Percentiles rank a stretch among this genome's conserved stretches.
These are phyloP conservation scores for Pavo muticus DNA, from an alignment of 2,113 vertebrate species.

Conservation along the genomic window DNA sequence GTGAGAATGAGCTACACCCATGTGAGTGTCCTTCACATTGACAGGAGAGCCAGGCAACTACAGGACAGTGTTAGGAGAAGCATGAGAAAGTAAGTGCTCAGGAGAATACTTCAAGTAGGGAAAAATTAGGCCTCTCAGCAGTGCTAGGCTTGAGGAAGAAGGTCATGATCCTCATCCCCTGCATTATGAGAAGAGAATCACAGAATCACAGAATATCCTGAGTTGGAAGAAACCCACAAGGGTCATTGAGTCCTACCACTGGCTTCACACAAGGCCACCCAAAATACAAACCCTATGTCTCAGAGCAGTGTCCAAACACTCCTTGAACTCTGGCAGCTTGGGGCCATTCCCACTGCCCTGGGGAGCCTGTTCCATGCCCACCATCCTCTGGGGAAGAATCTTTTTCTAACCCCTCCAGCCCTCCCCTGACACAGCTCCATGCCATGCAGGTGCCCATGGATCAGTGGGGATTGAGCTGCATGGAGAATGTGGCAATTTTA, in stretches of 20 bases:
- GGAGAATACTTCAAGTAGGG: not conserved
- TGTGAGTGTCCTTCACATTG: not conserved
- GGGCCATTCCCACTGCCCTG: too few relatives aligned
- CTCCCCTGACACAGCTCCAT: too few relatives aligned
- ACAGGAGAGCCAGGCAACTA: not conserved
- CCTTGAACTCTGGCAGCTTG: too few relatives aligned
- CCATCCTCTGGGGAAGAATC: too few relatives aligned
- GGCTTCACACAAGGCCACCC: too few relatives aligned
- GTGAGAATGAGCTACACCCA: not conserved
- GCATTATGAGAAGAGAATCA: not conserved
- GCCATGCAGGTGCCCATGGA: not conserved
- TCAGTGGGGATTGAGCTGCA: not conserved
- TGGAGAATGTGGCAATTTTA: not conserved
- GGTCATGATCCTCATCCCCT: not conserved
- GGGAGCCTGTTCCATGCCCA: too few relatives aligned
- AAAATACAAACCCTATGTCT: too few relatives aligned
- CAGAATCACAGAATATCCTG: too few relatives aligned
- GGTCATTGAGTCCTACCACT: too few relatives aligned
- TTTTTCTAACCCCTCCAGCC: too few relatives aligned
- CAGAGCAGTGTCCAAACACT: too few relatives aligned
- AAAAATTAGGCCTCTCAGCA: not conserved
- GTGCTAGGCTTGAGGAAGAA: not conserved
- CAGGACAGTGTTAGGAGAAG: not conserved
- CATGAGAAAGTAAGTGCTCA: not conserved
- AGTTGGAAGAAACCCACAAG: too few relatives aligned